phyloP scores from a whole-genome alignment of 1,140 invertebrate genomes.

The Drosophila equinoxialis region DNA sequence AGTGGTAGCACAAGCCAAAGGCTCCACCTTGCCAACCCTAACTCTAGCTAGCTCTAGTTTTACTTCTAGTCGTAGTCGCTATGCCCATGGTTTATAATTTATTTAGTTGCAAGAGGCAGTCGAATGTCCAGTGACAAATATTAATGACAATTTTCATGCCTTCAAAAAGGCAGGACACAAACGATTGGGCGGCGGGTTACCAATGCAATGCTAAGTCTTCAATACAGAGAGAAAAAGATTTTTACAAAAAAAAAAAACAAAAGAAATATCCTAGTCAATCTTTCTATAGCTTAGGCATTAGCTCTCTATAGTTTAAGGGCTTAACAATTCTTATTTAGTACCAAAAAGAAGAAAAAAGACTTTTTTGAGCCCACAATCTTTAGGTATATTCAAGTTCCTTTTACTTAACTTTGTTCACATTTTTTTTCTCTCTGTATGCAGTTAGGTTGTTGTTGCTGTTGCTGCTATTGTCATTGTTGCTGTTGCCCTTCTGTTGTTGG shows the following conservation, averaged over 20 bases:
- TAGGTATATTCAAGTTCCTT: too few relatives aligned
- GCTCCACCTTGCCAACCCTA: constrained; percentile 41
- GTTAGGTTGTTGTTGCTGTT: not conserved
- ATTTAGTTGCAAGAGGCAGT: constrained; percentile 61
- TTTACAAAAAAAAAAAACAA: too few relatives aligned
- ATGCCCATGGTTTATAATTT: constrained; percentile 60
- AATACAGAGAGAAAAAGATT: not conserved
- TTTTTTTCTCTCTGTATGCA: constrained; percentile 31
- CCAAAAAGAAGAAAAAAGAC: too few relatives aligned
- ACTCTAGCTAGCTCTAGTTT: not conserved
- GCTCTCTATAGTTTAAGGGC: too few relatives aligned
- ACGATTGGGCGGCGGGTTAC: not conserved
- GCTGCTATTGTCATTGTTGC: constrained; percentile 26
- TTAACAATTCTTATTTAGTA: too few relatives aligned
- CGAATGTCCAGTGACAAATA: constrained; percentile 79
- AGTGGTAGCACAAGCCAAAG: constrained; percentile 23
- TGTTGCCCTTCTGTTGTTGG: constrained; percentile 9
- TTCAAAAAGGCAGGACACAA: constrained; percentile 42
- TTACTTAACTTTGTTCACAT: not conserved
- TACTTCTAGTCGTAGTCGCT: not conserved
- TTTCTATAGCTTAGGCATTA: too few relatives aligned
- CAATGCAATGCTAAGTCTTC: constrained; percentile 5
- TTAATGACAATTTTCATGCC: constrained; percentile 82
- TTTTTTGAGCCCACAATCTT: too few relatives aligned
- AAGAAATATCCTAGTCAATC: too few relatives aligned